phyloP scores from a whole-genome alignment of 2,888 invertebrate species.

The Clitarchus hookeri region DNA sequence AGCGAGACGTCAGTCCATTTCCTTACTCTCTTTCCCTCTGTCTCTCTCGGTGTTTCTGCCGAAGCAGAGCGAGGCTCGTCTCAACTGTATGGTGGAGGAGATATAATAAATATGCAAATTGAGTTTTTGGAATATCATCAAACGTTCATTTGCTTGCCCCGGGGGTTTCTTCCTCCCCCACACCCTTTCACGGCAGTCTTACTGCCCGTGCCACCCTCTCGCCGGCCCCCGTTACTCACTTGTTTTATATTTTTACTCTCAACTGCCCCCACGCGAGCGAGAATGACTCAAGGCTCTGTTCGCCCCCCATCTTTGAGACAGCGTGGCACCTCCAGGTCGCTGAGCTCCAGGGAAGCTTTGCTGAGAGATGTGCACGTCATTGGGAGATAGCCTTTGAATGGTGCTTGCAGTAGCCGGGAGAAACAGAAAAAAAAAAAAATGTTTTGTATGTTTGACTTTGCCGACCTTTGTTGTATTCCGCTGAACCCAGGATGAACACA shows the following conservation, averaged over 20 bases:
- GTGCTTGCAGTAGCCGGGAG: no score
- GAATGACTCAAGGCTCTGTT: background rate
- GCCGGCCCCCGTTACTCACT: constrained; percentile 17
- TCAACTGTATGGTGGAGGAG: background rate
- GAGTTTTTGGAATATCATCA: constrained; percentile 43
- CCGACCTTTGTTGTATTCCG: no score
- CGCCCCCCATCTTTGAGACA: background rate
- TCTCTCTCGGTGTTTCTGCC: background rate
- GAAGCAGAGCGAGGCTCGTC: background rate
- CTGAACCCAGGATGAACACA: no score
- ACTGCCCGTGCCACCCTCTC: background rate
- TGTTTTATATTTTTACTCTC: constrained; percentile 7
- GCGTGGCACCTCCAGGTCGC: background rate
- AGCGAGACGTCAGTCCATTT: background rate
- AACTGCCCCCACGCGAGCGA: background rate
- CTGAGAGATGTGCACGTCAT: no score
- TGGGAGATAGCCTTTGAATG: no score
- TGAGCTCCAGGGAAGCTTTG: no score
- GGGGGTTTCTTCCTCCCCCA: background rate
- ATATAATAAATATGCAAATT: constrained; percentile 43
- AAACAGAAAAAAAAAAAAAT: no score
- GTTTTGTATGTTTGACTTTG: no score
- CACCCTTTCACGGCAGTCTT: background rate
- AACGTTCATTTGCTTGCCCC: constrained; percentile 41
- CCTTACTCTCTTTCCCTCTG: background rate